Evolutionary conservation across 2,888 invertebrate genomes (phyloP).

Genomic region (Pseudeuparius sepicola): DNA sequence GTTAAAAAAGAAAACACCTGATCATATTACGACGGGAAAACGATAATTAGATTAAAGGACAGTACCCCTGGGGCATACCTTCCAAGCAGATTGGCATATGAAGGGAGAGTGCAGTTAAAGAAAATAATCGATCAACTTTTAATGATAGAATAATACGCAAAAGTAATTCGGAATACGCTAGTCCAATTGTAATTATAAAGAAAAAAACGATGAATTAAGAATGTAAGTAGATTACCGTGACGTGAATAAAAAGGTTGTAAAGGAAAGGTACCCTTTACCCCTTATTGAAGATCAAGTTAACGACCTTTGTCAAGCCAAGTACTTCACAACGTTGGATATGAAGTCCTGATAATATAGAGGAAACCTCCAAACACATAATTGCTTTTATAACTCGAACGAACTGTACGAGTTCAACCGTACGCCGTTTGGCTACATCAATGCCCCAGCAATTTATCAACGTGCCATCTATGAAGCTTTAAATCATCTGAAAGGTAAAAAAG

Average conservation of each 20-base stretch:
- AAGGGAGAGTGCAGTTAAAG: slow-evolving; percentile 2
- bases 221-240: slow-evolving; percentile 22
- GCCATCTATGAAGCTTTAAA: slow-evolving; percentile 19
- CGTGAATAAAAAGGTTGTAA: slow-evolving; percentile 20
- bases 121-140: slow-evolving; percentile 1
- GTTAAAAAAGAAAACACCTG: too few species aligned
- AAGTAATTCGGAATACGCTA: slow-evolving; percentile 20
- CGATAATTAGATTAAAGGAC: slow-evolving; percentile 4
- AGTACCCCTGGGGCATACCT: neutral
- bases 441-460: slow-evolving; percentile 17
- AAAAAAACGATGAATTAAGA: slow-evolving; percentile 20
- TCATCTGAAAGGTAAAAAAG: slow-evolving; percentile 15
- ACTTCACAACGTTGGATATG: slow-evolving; percentile 24
- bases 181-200: slow-evolving; percentile 23
- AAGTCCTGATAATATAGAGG: slow-evolving; percentile 20
- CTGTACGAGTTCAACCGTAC: slow-evolving; percentile 20
- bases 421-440: slow-evolving; percentile 21
- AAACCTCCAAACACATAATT: slow-evolving; percentile 18
- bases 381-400: slow-evolving; percentile 21
- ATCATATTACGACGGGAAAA: too few species aligned
- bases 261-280: slow-evolving; percentile 22
- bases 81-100: slow-evolving; percentile 2
- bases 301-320: slow-evolving; percentile 18
- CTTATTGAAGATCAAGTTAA: slow-evolving; percentile 22
- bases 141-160: neutral